These are phyloP conservation scores for Schizothorax lantsangensis DNA, from an alignment of 2,797 vertebrate species.

Conservation along the genomic window DNA sequence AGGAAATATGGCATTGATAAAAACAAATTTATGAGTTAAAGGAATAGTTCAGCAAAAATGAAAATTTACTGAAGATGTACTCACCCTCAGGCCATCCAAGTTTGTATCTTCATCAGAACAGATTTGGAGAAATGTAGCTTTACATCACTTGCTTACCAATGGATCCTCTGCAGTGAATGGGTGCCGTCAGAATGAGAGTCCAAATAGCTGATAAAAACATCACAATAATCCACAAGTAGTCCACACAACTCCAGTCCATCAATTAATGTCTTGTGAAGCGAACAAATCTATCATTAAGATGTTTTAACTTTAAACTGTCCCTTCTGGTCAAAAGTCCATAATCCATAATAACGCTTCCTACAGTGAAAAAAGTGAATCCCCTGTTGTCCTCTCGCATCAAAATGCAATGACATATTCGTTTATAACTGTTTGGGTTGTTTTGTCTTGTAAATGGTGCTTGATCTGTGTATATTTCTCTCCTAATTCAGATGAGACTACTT, in stretches of 20 bases:
- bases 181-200: not conserved
- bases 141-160: not conserved
- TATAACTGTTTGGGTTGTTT: too few species aligned
- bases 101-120: not conserved
- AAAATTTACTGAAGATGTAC: not conserved
- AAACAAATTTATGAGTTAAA: not conserved
- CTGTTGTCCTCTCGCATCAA: too few species aligned
- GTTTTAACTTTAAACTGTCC: too few species aligned
- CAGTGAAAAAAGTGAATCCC: too few species aligned
- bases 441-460: too few species aligned
- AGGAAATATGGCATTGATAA: not conserved
- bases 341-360: too few species aligned
- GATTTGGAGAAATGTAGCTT: not conserved
- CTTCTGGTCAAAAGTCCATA: too few species aligned
- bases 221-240: not conserved
- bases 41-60: not conserved
- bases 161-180: not conserved
- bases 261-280: not conserved
- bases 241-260: not conserved
- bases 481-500: too few species aligned
- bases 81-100: not conserved
- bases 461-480: too few species aligned
- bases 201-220: not conserved
- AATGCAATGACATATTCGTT: too few species aligned
- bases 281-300: too few species aligned